Evolutionary conservation across 2,888 invertebrate species (phyloP).

Genomic region (Caenorhabditis drosophilae): DNA sequence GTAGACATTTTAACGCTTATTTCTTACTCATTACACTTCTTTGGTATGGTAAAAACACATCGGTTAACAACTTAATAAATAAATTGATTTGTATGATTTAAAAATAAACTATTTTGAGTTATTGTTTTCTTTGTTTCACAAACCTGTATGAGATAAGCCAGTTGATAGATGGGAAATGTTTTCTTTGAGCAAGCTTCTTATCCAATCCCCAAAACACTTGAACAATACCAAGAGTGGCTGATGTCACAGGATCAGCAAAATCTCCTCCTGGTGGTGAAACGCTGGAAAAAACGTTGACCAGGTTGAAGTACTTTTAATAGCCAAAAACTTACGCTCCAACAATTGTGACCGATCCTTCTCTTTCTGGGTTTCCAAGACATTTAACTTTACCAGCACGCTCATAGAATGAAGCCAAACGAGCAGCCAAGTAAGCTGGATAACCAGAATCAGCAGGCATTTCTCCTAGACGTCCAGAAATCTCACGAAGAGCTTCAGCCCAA

Average conservation of each 20-base stretch:
- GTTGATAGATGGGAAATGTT: slow-evolving; percentile 99
- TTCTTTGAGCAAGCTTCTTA: slow-evolving; percentile 78
- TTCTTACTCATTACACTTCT: too few relatives aligned
- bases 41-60: too few relatives aligned
- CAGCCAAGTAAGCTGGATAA: slow-evolving; percentile 98
- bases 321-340: slow-evolving; percentile 81
- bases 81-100: too few relatives aligned
- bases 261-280: slow-evolving; percentile 91
- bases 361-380: slow-evolving; percentile 77
- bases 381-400: slow-evolving; percentile 97
- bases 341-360: slow-evolving; percentile 98
- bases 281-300: slow-evolving; percentile 1
- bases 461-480: slow-evolving; percentile 97
- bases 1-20: too few relatives aligned
- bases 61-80: too few relatives aligned
- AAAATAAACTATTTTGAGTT: too few relatives aligned
- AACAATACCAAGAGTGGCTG: slow-evolving; percentile 93
- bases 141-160: slow-evolving; percentile 91
- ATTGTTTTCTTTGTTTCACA: too few relatives aligned
- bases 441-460: slow-evolving; percentile 99
- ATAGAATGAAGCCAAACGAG: slow-evolving; percentile 97
- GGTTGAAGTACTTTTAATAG: neutral
- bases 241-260: slow-evolving; percentile 99
- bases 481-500: slow-evolving; percentile 99
- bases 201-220: slow-evolving; percentile 74